Base-by-base conservation (phyloP, 2,888 invertebrate genomes). In the Ptychoptera albimana region DNA sequence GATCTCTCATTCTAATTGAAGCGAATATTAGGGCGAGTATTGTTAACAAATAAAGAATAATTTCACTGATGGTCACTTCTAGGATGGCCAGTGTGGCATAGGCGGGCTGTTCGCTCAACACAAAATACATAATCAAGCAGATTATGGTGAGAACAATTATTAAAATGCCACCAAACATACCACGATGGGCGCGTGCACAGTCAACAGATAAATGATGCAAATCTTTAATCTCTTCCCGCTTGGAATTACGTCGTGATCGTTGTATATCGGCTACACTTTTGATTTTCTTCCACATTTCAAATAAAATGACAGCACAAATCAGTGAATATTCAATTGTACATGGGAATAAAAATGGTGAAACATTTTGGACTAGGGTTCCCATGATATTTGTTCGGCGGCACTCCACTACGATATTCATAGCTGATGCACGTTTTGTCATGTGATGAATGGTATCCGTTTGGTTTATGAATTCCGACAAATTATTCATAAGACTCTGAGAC, bases 231-330 rank as follows among this genome's bases (percentile, higher is more conserved):
- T 41, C 30, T 46, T 48, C 46, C 2, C 45, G 38, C 7, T 23
- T 23, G 8, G 42, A 42, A 16, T 42, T 42, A 12, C 42, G 34
- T 47, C 49, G 50, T 46, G 58, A 32, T 54, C 45, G 45, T 54
- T 51, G 44, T 52, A 37, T 32, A 42, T 45, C 38, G 37, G 36
- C 41, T 3, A 42, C 52, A 50, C 57, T 57, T 52, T 61, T 61
- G 35, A 79, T 76, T 66, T 82, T 81, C 64, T 82, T 82, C 83
- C 86, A 87, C 76, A 87, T 83, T 60, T 85, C 81, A 57, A 81
- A 86, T 47, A 82, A 66, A 53, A 85, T 76, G 37, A 85, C 86
- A 36, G 86, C 84, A 55, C 83, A 84, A 50, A 87, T 83, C 44
- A 88, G 71, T 44, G 84, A 83, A 66, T 86, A 87, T 63, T 88